These are phyloP conservation scores for Drosophila monieri DNA, from an alignment of 2,888 invertebrate species.

Conservation along the genomic window DNA sequence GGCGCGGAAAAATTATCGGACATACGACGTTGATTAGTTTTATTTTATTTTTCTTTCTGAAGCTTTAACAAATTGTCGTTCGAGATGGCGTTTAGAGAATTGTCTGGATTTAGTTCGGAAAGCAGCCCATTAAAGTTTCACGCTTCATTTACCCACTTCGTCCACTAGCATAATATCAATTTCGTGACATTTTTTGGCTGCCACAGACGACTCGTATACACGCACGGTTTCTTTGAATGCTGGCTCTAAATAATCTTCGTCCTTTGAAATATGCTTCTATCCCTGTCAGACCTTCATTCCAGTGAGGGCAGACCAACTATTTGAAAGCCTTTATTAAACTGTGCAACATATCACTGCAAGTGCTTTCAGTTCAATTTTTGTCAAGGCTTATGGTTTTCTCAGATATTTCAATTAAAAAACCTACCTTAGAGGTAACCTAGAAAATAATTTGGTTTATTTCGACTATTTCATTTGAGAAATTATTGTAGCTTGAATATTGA, in stretches of 20 bases:
- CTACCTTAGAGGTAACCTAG: no score
- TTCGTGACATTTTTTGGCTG: constrained; percentile 50
- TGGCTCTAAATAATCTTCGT: constrained; percentile 15
- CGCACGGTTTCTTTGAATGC: constrained; percentile 35
- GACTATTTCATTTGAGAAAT: no score
- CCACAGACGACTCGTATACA: constrained; percentile 36
- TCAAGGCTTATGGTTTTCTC: neutral
- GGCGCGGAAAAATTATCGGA: constrained; percentile 64
- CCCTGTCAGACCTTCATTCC: neutral
- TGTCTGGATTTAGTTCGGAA: constrained; percentile 11
- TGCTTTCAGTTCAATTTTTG: no score
- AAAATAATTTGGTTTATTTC: no score
- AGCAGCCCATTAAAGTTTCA: constrained; percentile 72
- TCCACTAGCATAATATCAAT: constrained; percentile 77
- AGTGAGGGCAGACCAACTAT: neutral
- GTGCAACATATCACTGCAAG: no score
- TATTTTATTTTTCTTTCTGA: constrained; percentile 53
- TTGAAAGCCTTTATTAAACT: neutral
- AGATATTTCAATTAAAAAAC: neutral
- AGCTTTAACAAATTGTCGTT: constrained; percentile 67
- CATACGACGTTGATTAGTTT: constrained; percentile 78
- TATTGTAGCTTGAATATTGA: neutral
- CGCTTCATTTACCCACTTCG: constrained; percentile 77
- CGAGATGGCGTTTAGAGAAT: constrained; percentile 56
- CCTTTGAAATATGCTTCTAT: constrained; percentile 20